Evolutionary conservation across 2,797 vertebrate species (phyloP), one percentile per base, ranked within the genome.

Genomic region (Falco concolor): DNA sequence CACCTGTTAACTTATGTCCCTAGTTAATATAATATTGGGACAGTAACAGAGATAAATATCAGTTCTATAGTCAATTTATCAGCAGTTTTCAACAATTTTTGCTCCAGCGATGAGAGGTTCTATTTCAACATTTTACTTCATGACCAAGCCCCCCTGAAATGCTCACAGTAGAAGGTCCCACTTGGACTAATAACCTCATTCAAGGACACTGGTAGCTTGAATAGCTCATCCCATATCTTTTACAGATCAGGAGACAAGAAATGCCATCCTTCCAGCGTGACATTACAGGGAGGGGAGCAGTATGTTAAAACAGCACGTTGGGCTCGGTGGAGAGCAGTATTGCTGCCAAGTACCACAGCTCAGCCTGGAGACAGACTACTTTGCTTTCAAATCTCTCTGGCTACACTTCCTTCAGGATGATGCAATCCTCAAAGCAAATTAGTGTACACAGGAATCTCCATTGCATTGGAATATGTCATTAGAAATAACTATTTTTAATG

Each of bases 381-480:
- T 97, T 88, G 95, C 87, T 96, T 96, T 95, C 93, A 97, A 97
- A 93, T 90, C 97, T 96, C 94, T 93, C 93, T 82, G 87, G 94
- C 94, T 93, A 30, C 77, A 40, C 92, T 94, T 94, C 93, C 92
- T 81, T 87, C 6, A 0, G 78, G 70, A 92, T 96, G 95, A 96
- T 90, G 96, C 96, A 96, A 97, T 87, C 84, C 87, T 94, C 61
- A 15, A 80, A 94, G 95, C 92, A 97, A 97, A 96, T 97, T 88
- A 91, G 87, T 19, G 77, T 59, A 96, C 93, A 64, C 64, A 92
- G 93, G 87, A 93, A 94, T 95, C 91, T 96, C 94, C 84, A 73
- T 4, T 89, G 89, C 76, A 54, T 22, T 80, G 89, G 61, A 78
- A 61, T 87, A 85, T 70, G 68, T 91, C 84, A 93, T 92, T 79